Base-by-base conservation (phyloP, 2,797 vertebrate genomes). In the Catostomus latipinnis region DNA sequence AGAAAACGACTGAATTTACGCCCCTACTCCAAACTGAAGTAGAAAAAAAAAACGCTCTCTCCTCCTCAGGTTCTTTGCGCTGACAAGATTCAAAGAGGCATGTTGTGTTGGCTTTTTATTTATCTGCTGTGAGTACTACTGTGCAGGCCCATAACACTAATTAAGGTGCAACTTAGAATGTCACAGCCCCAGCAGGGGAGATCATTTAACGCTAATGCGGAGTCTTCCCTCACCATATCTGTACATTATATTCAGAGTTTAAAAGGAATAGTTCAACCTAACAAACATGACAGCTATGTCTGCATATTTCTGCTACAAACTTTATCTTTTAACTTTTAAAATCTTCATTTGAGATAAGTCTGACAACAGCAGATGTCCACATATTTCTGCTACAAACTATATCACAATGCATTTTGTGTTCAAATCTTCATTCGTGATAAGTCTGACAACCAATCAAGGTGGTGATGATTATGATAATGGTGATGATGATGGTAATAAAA, bases 71-170 rank as follows among this genome's bases (percentile, higher is more conserved):
- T 70, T 77, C 70, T 81, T 69, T 82, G 72, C 71, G n/a, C 9
- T 71, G 85, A 87, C 71, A 65, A 75, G 78, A 89, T 88, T 66
- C 66, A 83, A 81, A 75, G 72, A 85, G 83, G 72, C 86, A 85
- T 83, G 84, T 86, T 88, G 78, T 82, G 73, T 72, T 71, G 46
- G 56, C 81, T 82, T 84, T 76, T 76, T 71, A 67, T 77, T 77
- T 72, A 78, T 81, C 81, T 82, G 80, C 81, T 84, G 82, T 83
- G 85, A 77, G 76, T 82, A 83, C 74, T 71, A 79, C 81, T 86
- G 85, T 84, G 81, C 83, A 76, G 77, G 84, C 67, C 83, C 83
- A 74, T 84, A 85, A 86, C 86, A 82, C 82, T 86, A 87, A 88
- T 87, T 86, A 84, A 86, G 85, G 86, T 83, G 80, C 79, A 80